phyloP scores from a whole-genome alignment of 1,140 invertebrate species.

The Antheraea pernyi region DNA sequence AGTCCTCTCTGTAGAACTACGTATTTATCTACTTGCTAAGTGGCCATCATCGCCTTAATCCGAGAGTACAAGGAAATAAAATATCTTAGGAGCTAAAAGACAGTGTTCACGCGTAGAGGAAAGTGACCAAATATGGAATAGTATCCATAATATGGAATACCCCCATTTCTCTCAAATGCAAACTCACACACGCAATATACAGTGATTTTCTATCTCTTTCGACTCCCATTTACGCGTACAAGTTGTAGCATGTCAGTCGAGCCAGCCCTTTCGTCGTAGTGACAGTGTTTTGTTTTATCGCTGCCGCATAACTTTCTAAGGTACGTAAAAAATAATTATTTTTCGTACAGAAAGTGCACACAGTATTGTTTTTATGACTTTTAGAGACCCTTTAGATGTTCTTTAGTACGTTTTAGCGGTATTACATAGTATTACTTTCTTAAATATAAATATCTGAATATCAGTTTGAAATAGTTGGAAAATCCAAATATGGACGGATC shows the following conservation, averaged over 20 bases:
- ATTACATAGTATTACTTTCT: not conserved
- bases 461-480: not conserved
- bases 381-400: conserved; percentile 14
- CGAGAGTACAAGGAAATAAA: too few species aligned
- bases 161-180: conserved; percentile 8
- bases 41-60: too few species aligned
- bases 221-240: conserved; percentile 5
- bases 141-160: conserved; percentile 6
- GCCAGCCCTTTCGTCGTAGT: conserved; percentile 18
- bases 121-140: conserved; percentile 1
- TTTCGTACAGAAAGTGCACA: not conserved
- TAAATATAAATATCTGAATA: conserved; percentile 4
- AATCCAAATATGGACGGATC: not conserved
- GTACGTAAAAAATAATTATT: conserved; percentile 20
- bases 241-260: too few species aligned
- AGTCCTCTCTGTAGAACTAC: too few species aligned
- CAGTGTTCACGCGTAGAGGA: too few species aligned
- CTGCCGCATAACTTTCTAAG: conserved; percentile 24
- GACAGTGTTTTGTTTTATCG: conserved; percentile 22
- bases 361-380: conserved; percentile 17
- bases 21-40: too few species aligned
- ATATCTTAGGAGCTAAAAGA: too few species aligned
- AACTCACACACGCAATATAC: conserved; percentile 4
- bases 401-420: not conserved
- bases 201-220: conserved; percentile 13